Base-by-base conservation (phyloP, 2,888 invertebrate genomes). In the Malachius bipustulatus region DNA sequence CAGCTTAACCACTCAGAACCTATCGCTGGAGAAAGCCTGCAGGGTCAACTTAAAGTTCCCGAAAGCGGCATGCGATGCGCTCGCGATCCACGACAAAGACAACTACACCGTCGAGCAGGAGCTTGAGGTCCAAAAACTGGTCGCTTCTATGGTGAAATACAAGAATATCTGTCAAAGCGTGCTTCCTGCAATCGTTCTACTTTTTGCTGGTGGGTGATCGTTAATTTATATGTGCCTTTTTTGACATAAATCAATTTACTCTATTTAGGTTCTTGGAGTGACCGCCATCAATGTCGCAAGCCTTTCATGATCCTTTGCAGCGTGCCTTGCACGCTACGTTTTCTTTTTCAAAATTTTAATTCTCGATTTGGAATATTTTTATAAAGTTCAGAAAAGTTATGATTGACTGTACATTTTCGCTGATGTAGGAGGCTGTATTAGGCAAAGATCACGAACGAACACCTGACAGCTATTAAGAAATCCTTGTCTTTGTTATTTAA, bases 1-100 rank as follows among this genome's bases (percentile, higher is more conserved):
- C 2, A 71, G 74, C 14, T 54, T 85, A 43, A 82, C 82, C 11
- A 82, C 81, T 31, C 83, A 83, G 57, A 85, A 85, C 60, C 65
- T 85, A 35, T 82, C 81, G 55, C 64, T 85, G 53, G 84, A 84
- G 59, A 85, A 85, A 60, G 83, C 84, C 0, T 85, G 85, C 55
- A 65, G 83, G 41, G 83, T 84, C 2, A 85, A 85, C 58, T 66
- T 84, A 47, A 65, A 63, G 6, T 79, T 76, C 47, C 69, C 75
- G 1, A 71, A 74, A 38, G 70, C 72, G 38, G 69, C 82, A 3
- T 85, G 85, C 56, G 75, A 77, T 48, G 82, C 84, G 0, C 58
- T 85, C 19, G 72, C 79, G 0, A 65, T 68, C 29, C 67, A 82
- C 50, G 74, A 83, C 47, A 78, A 78, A 15, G 69, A 72, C 2